Evolutionary conservation across 2,113 vertebrate species (phyloP), one percentile per base, ranked within the genome.

Genomic region (Anguilla rostrata): DNA sequence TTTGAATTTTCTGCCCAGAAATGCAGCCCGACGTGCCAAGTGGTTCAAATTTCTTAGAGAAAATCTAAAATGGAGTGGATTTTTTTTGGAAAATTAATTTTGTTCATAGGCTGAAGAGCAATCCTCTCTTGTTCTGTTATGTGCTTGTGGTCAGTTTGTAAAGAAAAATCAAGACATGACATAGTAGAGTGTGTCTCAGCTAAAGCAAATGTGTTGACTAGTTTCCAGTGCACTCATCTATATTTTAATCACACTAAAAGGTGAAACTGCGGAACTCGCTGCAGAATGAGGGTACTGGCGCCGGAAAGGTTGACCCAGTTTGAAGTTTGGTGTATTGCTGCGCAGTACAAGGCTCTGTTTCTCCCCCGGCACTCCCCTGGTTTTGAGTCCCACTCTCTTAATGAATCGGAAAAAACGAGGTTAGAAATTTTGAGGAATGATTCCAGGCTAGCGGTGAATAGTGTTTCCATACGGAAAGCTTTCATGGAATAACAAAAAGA

Each of bases 291-390:
- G 71, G 11, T 34, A 34, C n/a, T 75, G n/a, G 63, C 57, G 18
- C 57, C 18, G 15, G 71, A 75, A 75, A 75, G 71, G 71, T 75
- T 75, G 71, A 75, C 71, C 71, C 71, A 75, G 71, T 75, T 75
- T 75, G 71, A 26, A 75, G n/a, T n/a, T 34, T 75, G 71, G 8
- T 75, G 71, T 75, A n/a, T 5, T 26, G 26, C 26, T 12, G n/a
- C 71, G 34, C n/a, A n/a, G 9, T 26, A n/a, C 71, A 12, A 7
- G 26, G n/a, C 7, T 34, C 71, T 34, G 9, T 34, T 34, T 34
- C 11, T 71, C n/a, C n/a, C 71, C 26, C 71, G 9, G 26, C n/a
- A 9, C 26, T 34, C n/a, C 26, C 63, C 63, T n/a, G n/a, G 71
- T 34, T 34, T 34, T 34, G 71, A 7, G 26, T 75, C 71, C 11